Conservation (phyloP, 2,797 vertebrate genomes). For the Pterois miles region DNA sequence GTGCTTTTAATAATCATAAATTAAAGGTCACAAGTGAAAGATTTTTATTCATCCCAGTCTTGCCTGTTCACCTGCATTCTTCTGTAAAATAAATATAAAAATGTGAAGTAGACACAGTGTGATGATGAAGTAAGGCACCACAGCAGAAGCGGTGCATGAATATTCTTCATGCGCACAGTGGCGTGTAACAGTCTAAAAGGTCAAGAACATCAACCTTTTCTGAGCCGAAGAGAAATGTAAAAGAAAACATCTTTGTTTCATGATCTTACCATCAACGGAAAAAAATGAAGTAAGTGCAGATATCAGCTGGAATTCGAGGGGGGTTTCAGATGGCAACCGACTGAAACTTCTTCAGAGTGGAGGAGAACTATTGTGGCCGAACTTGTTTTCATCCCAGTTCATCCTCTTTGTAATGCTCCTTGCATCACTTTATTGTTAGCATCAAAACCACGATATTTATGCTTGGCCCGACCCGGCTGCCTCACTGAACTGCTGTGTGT, state of each 20-base stretch:
- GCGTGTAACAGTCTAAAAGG: slow-evolving; percentile 47
- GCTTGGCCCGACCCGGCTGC: too few relatives aligned
- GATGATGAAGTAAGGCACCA: slow-evolving; percentile 2
- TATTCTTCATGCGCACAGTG: slow-evolving; percentile 11
- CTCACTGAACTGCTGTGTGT: too few relatives aligned
- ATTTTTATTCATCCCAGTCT: background rate
- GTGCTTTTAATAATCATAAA: background rate
- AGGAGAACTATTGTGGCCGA: too few relatives aligned
- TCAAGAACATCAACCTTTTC: slow-evolving; percentile 43
- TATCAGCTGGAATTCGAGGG: slow-evolving; percentile 32
- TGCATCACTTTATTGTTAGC: too few relatives aligned
- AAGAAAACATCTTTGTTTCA: slow-evolving; percentile 32
- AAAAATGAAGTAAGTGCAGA: slow-evolving; percentile 15
- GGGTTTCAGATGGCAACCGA: background rate
- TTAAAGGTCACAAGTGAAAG: background rate
- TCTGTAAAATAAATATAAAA: background rate
- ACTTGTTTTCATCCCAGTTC: too few relatives aligned
- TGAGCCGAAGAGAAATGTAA: slow-evolving; percentile 27
- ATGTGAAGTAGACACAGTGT: background rate
- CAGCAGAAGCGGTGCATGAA: background rate
- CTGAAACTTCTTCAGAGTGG: background rate
- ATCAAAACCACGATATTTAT: too few relatives aligned
- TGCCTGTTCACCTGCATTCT: background rate
- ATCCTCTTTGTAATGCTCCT: too few relatives aligned
- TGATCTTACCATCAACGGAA: slow-evolving; percentile 22